Evolutionary conservation across 2,113 vertebrate species (phyloP), one percentile per base, ranked within the genome.

Genomic region (Oreochromis tanganicae): DNA sequence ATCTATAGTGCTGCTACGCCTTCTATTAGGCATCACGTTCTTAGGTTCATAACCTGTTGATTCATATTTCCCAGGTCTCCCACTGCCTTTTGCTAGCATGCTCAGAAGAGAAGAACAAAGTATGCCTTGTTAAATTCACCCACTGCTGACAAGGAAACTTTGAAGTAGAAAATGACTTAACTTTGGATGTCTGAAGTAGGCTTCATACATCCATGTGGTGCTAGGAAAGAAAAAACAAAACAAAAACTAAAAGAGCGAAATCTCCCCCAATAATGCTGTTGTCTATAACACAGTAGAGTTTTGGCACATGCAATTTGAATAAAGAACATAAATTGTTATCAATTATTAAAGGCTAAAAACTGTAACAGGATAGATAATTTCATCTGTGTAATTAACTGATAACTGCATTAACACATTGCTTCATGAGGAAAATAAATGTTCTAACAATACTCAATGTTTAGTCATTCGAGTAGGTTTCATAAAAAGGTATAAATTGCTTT

Each of bases 11-110:
- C 34, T 16, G 9, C 6, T 2, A 63, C 57, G 48, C 73, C 85
- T 66, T 66, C 55, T 0, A 27, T 86, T 68, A 46, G 79, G 54
- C 55, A 27, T 32, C 75, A 48, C 5, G 5, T 61, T 21, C 5
- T 36, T 24, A 55, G 54, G 83, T 85, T 88, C 27, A 9, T 1
- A 75, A 50, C 80, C 83, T 80, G 78, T 63, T 83, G 81, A 38
- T 29, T 27, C 55, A 83, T 29, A 71, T 80, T 89, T 88, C 34
- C 43, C 63, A 73, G n/a, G 78, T 86, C 66, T 81, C 66, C 14
- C 17, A 24, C n/a, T 36, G 21, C 56, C 24, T 92, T 29, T 29
- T 73, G 68, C 68, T 48, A 17, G 4, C 21, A 1, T 46, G 24
- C 41, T 2, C 41, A 73, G 13, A 73, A 17, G 41, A 73, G 68